These are phyloP conservation scores for Eospalax fontanierii DNA, from an alignment of 2,797 vertebrate genomes.

Conservation along the genomic window DNA sequence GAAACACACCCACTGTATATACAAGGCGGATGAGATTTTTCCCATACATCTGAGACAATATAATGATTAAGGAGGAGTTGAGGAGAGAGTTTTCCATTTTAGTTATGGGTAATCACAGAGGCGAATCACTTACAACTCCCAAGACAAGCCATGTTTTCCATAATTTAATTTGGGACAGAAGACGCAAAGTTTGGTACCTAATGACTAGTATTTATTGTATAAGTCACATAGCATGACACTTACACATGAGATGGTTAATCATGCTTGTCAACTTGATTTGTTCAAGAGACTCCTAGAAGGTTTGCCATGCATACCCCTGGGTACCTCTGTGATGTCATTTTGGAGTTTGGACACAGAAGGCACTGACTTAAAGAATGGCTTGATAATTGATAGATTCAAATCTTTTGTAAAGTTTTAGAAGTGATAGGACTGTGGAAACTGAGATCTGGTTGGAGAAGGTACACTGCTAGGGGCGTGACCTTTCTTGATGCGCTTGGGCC, in stretches of 20 bases:
- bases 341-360: neutral
- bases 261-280: no score
- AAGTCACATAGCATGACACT: neutral
- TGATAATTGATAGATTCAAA: neutral
- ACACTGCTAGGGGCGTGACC: accelerated
- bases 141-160: neutral
- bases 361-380: neutral
- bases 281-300: neutral
- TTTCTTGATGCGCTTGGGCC: neutral
- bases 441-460: no score
- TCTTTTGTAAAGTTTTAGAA: neutral
- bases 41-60: neutral
- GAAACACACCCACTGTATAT: neutral
- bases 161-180: neutral
- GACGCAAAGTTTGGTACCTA: neutral
- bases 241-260: no score
- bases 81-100: neutral
- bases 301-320: neutral
- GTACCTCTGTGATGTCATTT: neutral
- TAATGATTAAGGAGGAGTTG: neutral
- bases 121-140: neutral
- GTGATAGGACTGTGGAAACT: neutral
- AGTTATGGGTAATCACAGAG: neutral
- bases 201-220: neutral
- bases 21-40: neutral